phyloP scores from a whole-genome alignment of 2,113 vertebrate species.

The Anguilla japonica region DNA sequence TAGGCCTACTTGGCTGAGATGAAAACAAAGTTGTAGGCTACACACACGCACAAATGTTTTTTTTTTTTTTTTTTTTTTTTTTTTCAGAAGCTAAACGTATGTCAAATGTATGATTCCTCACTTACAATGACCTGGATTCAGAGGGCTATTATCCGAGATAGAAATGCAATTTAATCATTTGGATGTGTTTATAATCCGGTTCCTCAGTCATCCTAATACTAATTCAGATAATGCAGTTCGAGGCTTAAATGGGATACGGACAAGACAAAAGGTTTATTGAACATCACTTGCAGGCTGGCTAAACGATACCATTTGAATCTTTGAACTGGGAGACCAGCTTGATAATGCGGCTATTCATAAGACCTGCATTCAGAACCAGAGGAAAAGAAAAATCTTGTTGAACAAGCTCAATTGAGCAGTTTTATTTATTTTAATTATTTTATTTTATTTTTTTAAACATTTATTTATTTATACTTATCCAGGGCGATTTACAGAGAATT shows the following conservation, averaged over 20 bases:
- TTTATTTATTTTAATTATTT: not conserved
- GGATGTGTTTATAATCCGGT: conserved; percentile 15
- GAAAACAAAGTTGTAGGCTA: not conserved
- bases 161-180: conserved; percentile 13
- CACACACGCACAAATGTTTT: too few species aligned
- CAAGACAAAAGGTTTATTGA: not conserved
- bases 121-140: conserved; percentile 11
- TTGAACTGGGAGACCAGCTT: not conserved
- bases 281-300: not conserved
- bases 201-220: not conserved
- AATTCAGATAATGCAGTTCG: not conserved
- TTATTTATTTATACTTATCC: not conserved
- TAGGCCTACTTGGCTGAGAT: too few species aligned
- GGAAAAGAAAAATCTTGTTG: not conserved
- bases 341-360: not conserved
- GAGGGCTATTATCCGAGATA: not conserved
- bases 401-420: not conserved
- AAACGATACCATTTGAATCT: not conserved
- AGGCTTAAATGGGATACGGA: not conserved
- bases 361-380: not conserved
- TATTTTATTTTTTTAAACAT: too few species aligned
- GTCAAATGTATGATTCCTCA: not conserved
- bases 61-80: not conserved
- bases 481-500: not conserved
- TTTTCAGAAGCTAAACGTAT: not conserved